These are phyloP conservation scores for Amorpha juglandis DNA, from an alignment of 2,888 invertebrate genomes.

Conservation along the genomic window DNA sequence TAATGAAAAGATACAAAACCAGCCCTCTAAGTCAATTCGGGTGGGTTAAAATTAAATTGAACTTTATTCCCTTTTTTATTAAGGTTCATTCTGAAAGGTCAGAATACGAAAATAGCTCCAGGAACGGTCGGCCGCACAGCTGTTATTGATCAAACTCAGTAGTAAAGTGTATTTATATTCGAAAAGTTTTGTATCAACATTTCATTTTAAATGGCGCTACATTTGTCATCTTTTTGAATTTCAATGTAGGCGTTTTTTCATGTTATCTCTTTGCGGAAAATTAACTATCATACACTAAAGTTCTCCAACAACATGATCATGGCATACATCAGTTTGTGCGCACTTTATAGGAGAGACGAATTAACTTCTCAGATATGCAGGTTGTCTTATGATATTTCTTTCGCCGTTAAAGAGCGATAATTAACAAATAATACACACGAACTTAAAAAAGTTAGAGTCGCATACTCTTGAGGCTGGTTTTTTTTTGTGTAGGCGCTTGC, in stretches of 20 bases:
- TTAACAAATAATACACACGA: too few relatives aligned
- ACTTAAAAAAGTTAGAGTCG: too few relatives aligned
- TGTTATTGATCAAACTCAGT: not conserved
- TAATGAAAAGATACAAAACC: constrained; percentile 21
- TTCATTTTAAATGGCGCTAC: not conserved
- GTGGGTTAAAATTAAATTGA: not conserved
- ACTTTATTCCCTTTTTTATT: not conserved
- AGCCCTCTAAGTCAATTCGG: not conserved
- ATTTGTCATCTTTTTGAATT: not conserved
- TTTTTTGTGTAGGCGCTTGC: too few relatives aligned
- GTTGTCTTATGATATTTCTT: too few relatives aligned
- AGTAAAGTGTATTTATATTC: constrained; percentile 13
- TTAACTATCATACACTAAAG: too few relatives aligned
- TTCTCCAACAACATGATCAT: too few relatives aligned
- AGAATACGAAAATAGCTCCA: not conserved
- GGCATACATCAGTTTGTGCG: too few relatives aligned
- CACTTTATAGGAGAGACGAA: too few relatives aligned
- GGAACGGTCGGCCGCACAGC: not conserved
- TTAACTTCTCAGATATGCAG: too few relatives aligned
- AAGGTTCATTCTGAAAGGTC: constrained; percentile 10
- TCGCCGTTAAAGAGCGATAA: too few relatives aligned
- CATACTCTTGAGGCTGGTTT: too few relatives aligned
- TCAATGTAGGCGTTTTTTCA: not conserved
- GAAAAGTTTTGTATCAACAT: not conserved
- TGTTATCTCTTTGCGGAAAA: not conserved